Base-by-base conservation (phyloP, 2,888 invertebrate species). In the Piscicola geometra region DNA sequence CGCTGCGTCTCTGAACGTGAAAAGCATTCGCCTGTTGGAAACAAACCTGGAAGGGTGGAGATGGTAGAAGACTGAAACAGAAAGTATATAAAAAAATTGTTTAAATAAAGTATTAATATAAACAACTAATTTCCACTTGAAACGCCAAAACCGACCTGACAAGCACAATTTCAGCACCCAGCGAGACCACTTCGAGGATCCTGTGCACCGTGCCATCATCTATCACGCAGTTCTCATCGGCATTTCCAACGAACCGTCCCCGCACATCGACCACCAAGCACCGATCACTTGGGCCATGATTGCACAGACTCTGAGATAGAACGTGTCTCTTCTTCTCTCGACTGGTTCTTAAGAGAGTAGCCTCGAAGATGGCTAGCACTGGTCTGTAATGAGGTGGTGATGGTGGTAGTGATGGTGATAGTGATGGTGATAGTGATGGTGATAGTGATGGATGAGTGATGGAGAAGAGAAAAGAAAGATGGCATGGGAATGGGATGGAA, bases 1-100 rank as follows among this genome's bases (percentile, higher is more conserved):
- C 83, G 92, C 91, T 0, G 96, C 94, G 82, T 93, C 92, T 80
- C 92, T 89, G 84, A 96, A 95, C 12, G 95, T 94, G 35, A 97
- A 90, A 90, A 93, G 93, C 87, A 97, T 90, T 25, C 92, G 91
- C 77, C 90, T 92, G 33, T 91, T 91, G 86, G 95, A 95, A 79
- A 87, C 86, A 78, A 77, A 76, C 60, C 56, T 78, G 47, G n/a
- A n/a, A n/a, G n/a, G n/a, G n/a, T 36, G 71, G 75, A 52, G 35
- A 66, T 47, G 25, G 52, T 47, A 21, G 36, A 76, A 56, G 21
- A 21, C 9, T 56, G 60, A 21, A 25, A 25, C 86, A 85, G n/a
- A n/a, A n/a, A n/a, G 85, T n/a, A n/a, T n/a, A n/a, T n/a, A n/a
- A n/a, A n/a, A n/a, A n/a, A n/a, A n/a, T n/a, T n/a, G n/a, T n/a